Evolutionary conservation across 2,113 vertebrate species (phyloP).

Genomic region (Podiceps cristatus): DNA sequence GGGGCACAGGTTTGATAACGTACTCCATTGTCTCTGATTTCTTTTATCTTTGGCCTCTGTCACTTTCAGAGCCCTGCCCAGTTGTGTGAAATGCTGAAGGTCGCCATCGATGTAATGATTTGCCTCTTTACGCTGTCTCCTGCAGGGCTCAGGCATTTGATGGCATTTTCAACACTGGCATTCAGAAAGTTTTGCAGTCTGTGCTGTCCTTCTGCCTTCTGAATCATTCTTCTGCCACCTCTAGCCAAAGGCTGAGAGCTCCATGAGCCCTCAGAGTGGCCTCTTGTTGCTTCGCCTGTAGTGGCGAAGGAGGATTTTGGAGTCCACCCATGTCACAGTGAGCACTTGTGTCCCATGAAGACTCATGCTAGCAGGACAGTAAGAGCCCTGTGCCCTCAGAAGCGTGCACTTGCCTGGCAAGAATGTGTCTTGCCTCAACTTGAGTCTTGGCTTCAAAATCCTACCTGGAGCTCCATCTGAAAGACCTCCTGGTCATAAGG

Average conservation of each 20-base stretch:
- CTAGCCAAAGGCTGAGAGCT: neutral
- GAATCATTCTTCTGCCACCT: neutral
- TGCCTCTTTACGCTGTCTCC: neutral
- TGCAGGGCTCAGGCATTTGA: neutral
- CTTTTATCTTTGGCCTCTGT: neutral
- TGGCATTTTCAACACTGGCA: neutral
- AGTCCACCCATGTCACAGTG: neutral
- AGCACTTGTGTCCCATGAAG: accelerated
- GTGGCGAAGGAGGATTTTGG: neutral
- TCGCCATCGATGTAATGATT: neutral
- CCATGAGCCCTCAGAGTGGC: neutral
- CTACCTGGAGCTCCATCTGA: neutral
- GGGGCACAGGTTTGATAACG: neutral
- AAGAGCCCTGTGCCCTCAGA: neutral
- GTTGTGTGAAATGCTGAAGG: accelerated
- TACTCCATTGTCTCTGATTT: neutral
- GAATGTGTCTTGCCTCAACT: neutral
- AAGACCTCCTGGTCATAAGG: neutral
- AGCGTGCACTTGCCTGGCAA: no score
- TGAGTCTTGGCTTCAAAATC: neutral
- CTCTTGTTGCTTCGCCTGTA: neutral
- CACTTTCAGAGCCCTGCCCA: neutral
- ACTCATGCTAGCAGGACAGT: neutral
- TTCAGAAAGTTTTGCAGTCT: neutral
- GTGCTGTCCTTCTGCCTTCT: neutral